These are phyloP conservation scores for Engraulis encrasicolus DNA, from an alignment of 2,113 vertebrate genomes.

Conservation along the genomic window DNA sequence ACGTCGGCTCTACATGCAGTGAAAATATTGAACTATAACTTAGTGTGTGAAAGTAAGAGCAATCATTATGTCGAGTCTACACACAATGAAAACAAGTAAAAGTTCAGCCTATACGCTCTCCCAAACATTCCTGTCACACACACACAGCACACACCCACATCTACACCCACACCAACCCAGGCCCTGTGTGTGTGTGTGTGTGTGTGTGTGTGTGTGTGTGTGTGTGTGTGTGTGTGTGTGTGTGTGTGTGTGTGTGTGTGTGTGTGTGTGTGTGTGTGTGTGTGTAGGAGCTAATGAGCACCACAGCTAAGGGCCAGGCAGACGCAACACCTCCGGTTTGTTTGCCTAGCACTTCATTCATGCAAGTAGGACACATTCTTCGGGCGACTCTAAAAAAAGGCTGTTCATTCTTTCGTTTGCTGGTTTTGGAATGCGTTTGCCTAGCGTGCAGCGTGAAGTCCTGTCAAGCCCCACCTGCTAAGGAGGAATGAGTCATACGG, in stretches of 20 bases:
- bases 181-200: no score
- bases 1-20: no score
- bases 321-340: background rate
- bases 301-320: background rate
- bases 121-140: background rate
- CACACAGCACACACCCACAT: background rate
- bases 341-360: conserved; percentile 24
- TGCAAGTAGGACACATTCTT: conserved; percentile 48
- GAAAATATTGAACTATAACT: no score
- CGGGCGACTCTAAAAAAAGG: conserved; percentile 31
- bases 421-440: conserved; percentile 63
- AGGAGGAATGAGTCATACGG: conserved; percentile 25
- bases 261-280: no score
- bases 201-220: no score
- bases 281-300: background rate
- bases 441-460: conserved; percentile 41
- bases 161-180: no score
- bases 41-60: no score
- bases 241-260: no score
- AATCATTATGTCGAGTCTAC: background rate
- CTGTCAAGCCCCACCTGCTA: conserved; percentile 51
- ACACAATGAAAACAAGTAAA: background rate
- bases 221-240: no score
- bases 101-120: background rate
- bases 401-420: no score